A percentile compares a stretch with the other conserved stretches of the same genome.
Conservation (phyloP, 1,140 invertebrate species). For the Marisa cornuarietis region DNA sequence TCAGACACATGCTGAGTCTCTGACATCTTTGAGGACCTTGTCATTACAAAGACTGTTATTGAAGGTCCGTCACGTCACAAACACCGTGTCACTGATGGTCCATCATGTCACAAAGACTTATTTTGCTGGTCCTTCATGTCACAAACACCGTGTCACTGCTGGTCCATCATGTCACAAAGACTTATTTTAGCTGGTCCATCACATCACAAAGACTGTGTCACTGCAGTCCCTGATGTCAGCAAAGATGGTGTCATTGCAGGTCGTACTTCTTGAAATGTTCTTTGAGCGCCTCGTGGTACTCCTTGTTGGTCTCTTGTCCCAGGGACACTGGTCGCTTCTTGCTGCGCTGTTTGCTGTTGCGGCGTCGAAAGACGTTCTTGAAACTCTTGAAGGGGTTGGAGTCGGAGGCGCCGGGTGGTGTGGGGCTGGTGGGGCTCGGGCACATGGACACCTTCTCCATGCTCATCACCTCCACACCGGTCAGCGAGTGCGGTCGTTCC, state of each 20-base stretch:
- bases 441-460: slow-evolving; percentile 25
- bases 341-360: slow-evolving; percentile 45
- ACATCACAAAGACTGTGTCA: background rate
- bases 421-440: slow-evolving; percentile 24
- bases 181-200: too few species aligned
- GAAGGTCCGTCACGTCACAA: too few species aligned
- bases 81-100: too few species aligned
- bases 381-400: slow-evolving; percentile 51
- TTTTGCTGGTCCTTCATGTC: too few species aligned
- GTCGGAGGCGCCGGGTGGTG: slow-evolving; percentile 21
- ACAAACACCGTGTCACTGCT: too few species aligned
- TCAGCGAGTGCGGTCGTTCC: slow-evolving; percentile 43
- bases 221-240: background rate
- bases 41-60: too few species aligned
- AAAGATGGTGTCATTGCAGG: slow-evolving; percentile 16
- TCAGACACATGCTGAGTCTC: too few species aligned
- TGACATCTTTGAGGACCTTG: too few species aligned
- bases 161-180: too few species aligned
- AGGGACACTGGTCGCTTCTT: slow-evolving; percentile 39
- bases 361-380: slow-evolving; percentile 47
- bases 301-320: slow-evolving; percentile 26
- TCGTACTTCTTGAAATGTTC: slow-evolving; percentile 50
- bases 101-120: too few species aligned
- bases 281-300: slow-evolving; percentile 39
- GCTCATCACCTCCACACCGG: slow-evolving; percentile 36